phyloP scores from a whole-genome alignment of 2,888 invertebrate species.

The Drosophila sordidapex region DNA sequence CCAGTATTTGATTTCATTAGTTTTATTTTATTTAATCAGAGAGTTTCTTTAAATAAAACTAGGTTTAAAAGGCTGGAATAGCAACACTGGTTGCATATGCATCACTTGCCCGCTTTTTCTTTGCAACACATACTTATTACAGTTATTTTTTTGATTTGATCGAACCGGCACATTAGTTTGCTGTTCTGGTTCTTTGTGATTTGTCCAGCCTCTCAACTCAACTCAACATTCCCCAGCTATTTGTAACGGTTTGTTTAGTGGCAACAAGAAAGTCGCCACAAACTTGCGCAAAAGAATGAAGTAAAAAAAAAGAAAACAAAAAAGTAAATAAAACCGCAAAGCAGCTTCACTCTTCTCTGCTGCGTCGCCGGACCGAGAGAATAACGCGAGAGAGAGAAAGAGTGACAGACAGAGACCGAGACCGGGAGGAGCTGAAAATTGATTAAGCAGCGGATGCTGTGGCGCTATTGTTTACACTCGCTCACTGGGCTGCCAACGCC shows the following conservation, averaged over 20 bases:
- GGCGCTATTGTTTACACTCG: constrained; percentile 46
- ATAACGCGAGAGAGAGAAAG: not conserved
- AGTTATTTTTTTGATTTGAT: constrained; percentile 42
- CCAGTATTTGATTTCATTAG: not conserved
- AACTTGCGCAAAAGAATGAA: constrained; percentile 7
- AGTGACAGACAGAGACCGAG: too few species aligned
- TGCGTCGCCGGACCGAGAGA: constrained; percentile 6
- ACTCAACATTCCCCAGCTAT: constrained; percentile 60
- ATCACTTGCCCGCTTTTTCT: constrained; percentile 20
- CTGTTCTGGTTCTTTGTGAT: constrained; percentile 40
- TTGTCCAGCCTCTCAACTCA: constrained; percentile 35
- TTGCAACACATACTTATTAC: not conserved
- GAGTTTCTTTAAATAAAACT: not conserved
- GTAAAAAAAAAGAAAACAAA: not conserved
- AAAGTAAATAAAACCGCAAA: constrained; percentile 25
- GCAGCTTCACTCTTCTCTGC: constrained; percentile 26
- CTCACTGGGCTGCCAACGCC: constrained; percentile 21
- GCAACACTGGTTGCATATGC: constrained; percentile 17
- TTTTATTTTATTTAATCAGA: not conserved
- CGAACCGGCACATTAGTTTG: constrained; percentile 54
- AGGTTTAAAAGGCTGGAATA: not conserved
- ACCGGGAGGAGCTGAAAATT: not conserved
- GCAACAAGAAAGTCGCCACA: constrained; percentile 33
- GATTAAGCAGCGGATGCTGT: constrained; percentile 41
- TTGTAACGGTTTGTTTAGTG: constrained; percentile 68